Conservation (phyloP, 2,888 invertebrate species). For the Orgyia antiqua region DNA sequence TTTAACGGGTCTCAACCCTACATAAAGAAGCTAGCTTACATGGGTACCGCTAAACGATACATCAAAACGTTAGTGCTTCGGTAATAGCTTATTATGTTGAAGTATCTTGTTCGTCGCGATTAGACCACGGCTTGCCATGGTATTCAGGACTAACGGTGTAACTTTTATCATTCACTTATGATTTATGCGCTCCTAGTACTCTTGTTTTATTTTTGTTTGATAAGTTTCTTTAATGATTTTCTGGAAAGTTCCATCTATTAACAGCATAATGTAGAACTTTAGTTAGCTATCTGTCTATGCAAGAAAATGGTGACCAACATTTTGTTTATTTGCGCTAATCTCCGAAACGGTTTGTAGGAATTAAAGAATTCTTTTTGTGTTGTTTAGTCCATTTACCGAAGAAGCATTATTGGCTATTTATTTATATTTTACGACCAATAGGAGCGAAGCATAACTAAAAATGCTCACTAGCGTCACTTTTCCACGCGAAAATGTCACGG, state of each 20-base stretch:
- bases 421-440: no score
- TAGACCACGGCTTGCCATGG: constrained; percentile 40
- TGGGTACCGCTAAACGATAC: constrained; percentile 72
- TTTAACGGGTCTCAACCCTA: constrained; percentile 65
- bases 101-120: constrained; percentile 36
- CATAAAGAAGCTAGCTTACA: constrained; percentile 55
- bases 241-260: constrained; percentile 1
- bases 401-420: no score
- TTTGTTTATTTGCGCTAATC: no score
- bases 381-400: no score
- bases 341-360: no score
- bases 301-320: no score
- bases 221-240: constrained; percentile 7
- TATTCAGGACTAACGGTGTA: constrained; percentile 56
- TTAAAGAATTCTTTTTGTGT: no score
- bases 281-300: no score
- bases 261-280: no score
- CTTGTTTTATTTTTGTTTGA: constrained; percentile 9
- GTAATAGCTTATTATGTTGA: constrained; percentile 49
- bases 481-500: no score
- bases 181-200: constrained; percentile 36
- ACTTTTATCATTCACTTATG: constrained; percentile 32
- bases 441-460: no score
- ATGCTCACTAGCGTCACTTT: no score
- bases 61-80: constrained; percentile 63